Base-by-base conservation (phyloP, 2,888 invertebrate genomes). In the Iselma pallidipennis region DNA sequence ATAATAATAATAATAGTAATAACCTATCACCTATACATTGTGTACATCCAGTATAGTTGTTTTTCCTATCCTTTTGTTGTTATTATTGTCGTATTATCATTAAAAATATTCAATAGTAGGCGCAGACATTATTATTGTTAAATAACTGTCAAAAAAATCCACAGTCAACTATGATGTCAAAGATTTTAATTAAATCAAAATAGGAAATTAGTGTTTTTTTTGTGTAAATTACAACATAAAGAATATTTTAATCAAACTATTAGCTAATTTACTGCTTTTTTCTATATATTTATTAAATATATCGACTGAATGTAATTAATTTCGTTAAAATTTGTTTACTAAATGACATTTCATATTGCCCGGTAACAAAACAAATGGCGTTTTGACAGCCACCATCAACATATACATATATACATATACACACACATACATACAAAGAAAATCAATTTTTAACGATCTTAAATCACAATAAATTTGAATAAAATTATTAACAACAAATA, bases 381-480 rank as follows among this genome's bases (percentile, higher is more conserved):
- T 84, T 83, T 45, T 83, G 84, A 83, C 84, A 84, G 76, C 71
- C 68, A 82, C 21, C 19, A 45, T 45, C 45, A 45, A 45, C n/a
- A n/a, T n/a, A n/a, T n/a, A n/a, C n/a, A n/a, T n/a, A n/a, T n/a
- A n/a, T n/a, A n/a, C n/a, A n/a, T n/a, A n/a, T n/a, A n/a, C n/a
- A n/a, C n/a, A 66, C 72, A 65, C 55, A 71, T 16, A 76, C 73
- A 85, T 84, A 83, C 82, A 85, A 86, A 85, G 85, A 82, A 82
- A 78, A 71, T 71, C 69, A 68, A 59, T 52, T 19, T n/a, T n/a
- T 14, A 50, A 29, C 9, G 45, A 9, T 16, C 10, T 49, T 54
- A 65, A 63, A 63, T 55, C 42, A 55, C 50, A 61, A 25, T 59
- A 69, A 65, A 67, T 65, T 55, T 55, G 56, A 57, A 54, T 65